Percentiles rank a stretch among this genome's conserved stretches.
These are phyloP conservation scores for Sycophila texana DNA, from an alignment of 2,888 invertebrate species.

Conservation along the genomic window DNA sequence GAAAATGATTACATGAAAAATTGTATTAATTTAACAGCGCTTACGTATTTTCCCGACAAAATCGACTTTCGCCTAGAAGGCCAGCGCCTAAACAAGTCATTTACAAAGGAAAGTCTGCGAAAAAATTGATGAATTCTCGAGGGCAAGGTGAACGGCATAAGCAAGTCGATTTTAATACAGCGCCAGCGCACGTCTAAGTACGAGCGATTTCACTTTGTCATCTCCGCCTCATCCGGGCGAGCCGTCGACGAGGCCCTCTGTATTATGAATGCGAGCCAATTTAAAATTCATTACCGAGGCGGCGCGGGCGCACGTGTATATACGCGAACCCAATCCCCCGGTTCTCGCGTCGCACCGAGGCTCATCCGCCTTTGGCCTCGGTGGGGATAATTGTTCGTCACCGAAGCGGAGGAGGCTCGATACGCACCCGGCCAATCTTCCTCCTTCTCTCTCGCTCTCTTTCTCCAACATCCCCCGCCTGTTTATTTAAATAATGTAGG, in stretches of 20 bases:
- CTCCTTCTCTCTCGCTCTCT: constrained; percentile 63
- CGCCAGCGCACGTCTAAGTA: constrained; percentile 57
- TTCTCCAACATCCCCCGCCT: constrained; percentile 66
- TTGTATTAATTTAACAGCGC: too few relatives aligned
- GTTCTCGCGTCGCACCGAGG: constrained; percentile 59
- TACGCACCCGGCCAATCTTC: constrained; percentile 60
- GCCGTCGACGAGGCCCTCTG: constrained; percentile 67
- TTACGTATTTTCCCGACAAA: too few relatives aligned
- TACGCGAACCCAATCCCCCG: constrained; percentile 39
- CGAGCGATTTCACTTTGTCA: constrained; percentile 71
- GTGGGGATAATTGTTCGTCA: constrained; percentile 75
- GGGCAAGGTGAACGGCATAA: background rate
- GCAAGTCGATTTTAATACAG: constrained; percentile 54
- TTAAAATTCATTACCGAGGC: constrained; percentile 74
- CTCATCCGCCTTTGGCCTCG: constrained; percentile 56
- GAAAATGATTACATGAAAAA: too few relatives aligned
- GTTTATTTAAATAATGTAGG: constrained; percentile 75
- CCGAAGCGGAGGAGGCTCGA: constrained; percentile 61
- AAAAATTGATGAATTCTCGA: background rate
- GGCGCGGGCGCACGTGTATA: constrained; percentile 41
- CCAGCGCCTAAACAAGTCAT: constrained; percentile 8
- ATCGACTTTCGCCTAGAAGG: background rate
- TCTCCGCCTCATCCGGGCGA: constrained; percentile 64
- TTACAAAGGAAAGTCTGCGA: constrained; percentile 3
- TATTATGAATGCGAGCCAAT: constrained; percentile 74